Conservation (phyloP, 2,888 invertebrate species). For the Meloe dianella region DNA sequence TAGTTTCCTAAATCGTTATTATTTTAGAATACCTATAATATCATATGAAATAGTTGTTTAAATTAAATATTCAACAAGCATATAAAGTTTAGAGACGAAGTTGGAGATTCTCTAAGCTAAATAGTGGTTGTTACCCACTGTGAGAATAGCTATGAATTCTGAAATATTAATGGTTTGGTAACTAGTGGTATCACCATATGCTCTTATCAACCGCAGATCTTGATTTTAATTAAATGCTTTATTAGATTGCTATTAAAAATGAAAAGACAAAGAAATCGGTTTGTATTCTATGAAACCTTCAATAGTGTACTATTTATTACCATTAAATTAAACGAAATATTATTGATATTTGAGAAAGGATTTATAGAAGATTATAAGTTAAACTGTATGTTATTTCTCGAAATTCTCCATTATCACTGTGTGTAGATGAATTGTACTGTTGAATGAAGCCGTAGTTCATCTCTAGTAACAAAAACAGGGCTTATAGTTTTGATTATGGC, state of each 20-base stretch:
- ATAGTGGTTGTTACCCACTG: neutral
- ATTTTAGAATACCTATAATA: neutral
- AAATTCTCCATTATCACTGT: too few relatives aligned
- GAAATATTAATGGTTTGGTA: neutral
- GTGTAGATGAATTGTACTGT: too few relatives aligned
- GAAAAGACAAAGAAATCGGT: neutral
- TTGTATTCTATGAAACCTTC: neutral
- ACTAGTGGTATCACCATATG: neutral
- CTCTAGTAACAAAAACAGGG: too few relatives aligned
- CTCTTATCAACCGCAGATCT: neutral
- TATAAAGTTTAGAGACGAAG: neutral
- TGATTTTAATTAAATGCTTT: neutral
- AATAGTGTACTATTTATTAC: neutral
- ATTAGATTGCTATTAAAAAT: neutral
- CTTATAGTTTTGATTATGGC: too few relatives aligned
- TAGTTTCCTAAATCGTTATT: neutral
- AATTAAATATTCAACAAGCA: neutral
- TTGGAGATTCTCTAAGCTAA: neutral
- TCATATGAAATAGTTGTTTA: neutral
- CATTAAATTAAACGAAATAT: neutral
- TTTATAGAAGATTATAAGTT: too few relatives aligned
- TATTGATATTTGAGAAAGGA: too few relatives aligned
- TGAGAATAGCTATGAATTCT: neutral
- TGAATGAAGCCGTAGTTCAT: too few relatives aligned
- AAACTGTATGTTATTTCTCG: too few relatives aligned